Conservation (phyloP, 2,888 invertebrate species). For the Papilio gigon region DNA sequence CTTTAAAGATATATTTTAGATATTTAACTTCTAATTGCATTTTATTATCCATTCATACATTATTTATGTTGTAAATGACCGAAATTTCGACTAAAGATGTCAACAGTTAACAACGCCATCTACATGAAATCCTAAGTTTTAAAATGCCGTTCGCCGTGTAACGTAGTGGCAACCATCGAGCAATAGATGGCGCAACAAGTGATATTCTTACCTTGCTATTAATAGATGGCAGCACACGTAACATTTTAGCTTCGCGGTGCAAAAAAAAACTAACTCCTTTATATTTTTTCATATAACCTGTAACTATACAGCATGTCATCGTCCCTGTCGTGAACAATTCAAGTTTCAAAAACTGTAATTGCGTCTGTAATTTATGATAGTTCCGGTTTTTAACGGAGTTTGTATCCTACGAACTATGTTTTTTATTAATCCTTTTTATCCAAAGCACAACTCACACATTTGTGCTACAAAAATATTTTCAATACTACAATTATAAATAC, state of each 20-base stretch:
- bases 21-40: neutral
- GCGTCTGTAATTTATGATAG: too few species aligned
- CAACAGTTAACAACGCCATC: neutral
- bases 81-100: neutral
- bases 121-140: neutral
- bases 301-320: too few species aligned
- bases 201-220: neutral
- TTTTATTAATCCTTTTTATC: too few species aligned
- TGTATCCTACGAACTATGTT: too few species aligned
- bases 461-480: too few species aligned
- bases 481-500: too few species aligned
- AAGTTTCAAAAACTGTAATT: too few species aligned
- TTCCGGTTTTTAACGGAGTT: too few species aligned
- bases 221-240: neutral
- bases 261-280: neutral
- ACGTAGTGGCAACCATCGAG: neutral
- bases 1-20: too few species aligned
- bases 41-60: neutral
- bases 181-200: neutral
- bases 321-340: too few species aligned
- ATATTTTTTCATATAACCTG: too few species aligned
- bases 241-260: neutral
- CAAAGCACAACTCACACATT: too few species aligned
- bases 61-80: neutral
- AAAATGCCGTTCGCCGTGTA: neutral